A percentile compares a stretch with the other conserved stretches of the same genome.
Conservation (phyloP, 2,888 invertebrate species). For the Empis livida region DNA sequence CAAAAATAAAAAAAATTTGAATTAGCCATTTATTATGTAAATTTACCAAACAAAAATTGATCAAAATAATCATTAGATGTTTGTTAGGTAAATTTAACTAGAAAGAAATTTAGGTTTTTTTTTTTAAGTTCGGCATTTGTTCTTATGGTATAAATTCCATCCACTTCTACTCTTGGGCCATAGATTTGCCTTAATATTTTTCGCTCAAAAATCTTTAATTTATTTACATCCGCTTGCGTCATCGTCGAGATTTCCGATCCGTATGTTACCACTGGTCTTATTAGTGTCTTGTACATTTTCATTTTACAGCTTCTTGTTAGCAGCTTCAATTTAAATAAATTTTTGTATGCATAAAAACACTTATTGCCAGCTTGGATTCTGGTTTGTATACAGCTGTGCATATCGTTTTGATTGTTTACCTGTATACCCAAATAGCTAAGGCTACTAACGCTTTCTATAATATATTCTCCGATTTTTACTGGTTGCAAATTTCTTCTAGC, state of each 20-base stretch:
- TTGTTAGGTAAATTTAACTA: too few relatives aligned
- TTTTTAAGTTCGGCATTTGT: not conserved
- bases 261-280: not conserved
- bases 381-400: not conserved
- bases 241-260: not conserved
- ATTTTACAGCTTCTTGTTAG: not conserved
- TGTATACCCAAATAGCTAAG: too few relatives aligned
- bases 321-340: not conserved
- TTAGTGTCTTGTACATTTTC: not conserved
- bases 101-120: too few relatives aligned
- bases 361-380: not conserved
- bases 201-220: not conserved
- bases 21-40: too few relatives aligned
- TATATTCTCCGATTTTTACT: too few relatives aligned
- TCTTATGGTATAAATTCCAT: not conserved
- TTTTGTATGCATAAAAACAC: not conserved
- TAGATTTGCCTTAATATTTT: not conserved
- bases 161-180: not conserved
- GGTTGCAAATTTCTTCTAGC: too few relatives aligned
- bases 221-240: not conserved
- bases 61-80: too few relatives aligned
- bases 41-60: too few relatives aligned
- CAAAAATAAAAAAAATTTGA: too few relatives aligned
- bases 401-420: too few relatives aligned
- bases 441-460: too few relatives aligned